Evolutionary conservation across 1,140 invertebrate genomes (phyloP).

Genomic region (Sarcophaga bullata): DNA sequence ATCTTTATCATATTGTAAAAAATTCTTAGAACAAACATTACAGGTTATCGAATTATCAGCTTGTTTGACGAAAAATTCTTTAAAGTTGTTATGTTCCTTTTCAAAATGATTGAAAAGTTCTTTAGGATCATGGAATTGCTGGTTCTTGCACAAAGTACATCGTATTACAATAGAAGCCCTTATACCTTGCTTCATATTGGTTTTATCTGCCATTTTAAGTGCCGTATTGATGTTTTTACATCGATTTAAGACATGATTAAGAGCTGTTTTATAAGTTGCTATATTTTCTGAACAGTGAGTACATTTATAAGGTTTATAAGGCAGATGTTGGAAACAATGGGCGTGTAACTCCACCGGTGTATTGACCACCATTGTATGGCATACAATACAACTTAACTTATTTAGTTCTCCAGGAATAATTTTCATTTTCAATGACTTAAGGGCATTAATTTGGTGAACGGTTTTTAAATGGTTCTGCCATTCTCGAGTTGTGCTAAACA

Average conservation of each 20-base stretch:
- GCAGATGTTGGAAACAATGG: slow-evolving; percentile 28
- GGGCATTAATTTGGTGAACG: neutral
- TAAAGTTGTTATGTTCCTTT: neutral
- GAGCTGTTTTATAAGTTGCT: neutral
- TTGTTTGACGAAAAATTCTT: neutral
- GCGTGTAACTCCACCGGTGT: slow-evolving; percentile 1
- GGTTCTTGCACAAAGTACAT: neutral
- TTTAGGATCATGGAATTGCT: neutral
- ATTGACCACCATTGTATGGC: neutral
- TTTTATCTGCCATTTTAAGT: neutral
- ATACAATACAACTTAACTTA: neutral
- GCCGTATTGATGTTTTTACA: neutral
- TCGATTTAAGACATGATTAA: neutral
- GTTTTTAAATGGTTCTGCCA: neutral
- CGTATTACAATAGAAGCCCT: neutral
- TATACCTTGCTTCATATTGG: neutral
- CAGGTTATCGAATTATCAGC: neutral
- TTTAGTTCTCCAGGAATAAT: neutral
- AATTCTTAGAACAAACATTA: neutral
- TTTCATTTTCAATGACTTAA: slow-evolving; percentile 12
- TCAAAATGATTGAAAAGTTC: neutral
- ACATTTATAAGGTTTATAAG: slow-evolving; percentile 15
- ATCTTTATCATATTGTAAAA: neutral
- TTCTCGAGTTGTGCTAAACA: neutral
- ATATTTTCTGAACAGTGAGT: neutral